Percentiles rank a stretch among this genome's conserved stretches.
Evolutionary conservation across 2,888 invertebrate species (phyloP).

Genomic region (Dexiosoma caninum): DNA sequence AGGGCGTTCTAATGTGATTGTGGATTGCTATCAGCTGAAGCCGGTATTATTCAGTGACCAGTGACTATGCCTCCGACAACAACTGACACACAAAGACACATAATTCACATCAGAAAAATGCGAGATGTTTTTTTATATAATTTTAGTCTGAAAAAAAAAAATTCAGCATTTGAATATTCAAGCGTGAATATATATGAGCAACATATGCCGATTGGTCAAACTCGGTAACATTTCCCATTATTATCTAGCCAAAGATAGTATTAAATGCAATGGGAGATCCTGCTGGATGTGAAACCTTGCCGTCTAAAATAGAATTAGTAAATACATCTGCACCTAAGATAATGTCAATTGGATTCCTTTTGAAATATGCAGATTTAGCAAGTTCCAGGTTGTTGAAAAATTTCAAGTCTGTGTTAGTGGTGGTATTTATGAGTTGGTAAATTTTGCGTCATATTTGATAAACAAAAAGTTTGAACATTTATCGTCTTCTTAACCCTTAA

Average conservation of each 20-base stretch:
- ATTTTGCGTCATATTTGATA: conserved; percentile 34
- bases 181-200: conserved; percentile 25
- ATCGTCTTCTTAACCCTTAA: no score
- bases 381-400: background rate
- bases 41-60: no score
- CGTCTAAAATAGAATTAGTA: background rate
- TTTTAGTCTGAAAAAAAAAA: conserved; percentile 46
- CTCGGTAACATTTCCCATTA: no score
- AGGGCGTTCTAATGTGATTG: no score
- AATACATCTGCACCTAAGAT: background rate
- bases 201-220: background rate
- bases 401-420: no score
- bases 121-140: no score
- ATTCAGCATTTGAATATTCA: conserved; percentile 32
- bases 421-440: background rate
- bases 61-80: no score
- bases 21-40: no score
- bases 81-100: no score
- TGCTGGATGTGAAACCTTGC: background rate
- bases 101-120: no score
- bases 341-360: background rate
- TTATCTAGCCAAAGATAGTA: no score
- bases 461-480: conserved; percentile 30
- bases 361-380: background rate
- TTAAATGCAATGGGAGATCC: background rate